phyloP scores from a whole-genome alignment of 1,140 invertebrate genomes.

The Oncopodura yosiiana region DNA sequence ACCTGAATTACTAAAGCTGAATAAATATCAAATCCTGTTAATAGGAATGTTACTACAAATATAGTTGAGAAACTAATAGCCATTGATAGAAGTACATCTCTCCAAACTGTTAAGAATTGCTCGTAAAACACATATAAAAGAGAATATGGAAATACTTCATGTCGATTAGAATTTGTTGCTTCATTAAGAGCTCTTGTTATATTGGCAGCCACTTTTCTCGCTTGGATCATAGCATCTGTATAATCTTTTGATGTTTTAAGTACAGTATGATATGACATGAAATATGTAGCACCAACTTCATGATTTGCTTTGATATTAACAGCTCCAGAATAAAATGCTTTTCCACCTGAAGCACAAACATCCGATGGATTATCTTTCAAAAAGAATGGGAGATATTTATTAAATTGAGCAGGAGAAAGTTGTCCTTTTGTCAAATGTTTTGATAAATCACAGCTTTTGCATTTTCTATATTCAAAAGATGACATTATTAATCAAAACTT shows the following conservation, averaged over 20 bases:
- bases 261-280: conserved; percentile 90
- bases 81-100: conserved; percentile 75
- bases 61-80: conserved; percentile 78
- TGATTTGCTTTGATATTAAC: conserved; percentile 4
- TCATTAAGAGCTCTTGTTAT: conserved; percentile 64
- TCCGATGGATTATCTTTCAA: conserved; percentile 76
- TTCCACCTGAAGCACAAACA: conserved; percentile 73
- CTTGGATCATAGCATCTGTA: conserved; percentile 71
- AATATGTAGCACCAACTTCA: conserved; percentile 63
- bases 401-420: conserved; percentile 53
- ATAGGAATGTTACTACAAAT: conserved; percentile 82
- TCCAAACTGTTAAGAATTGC: conserved; percentile 93
- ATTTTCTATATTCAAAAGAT: not conserved
- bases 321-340: conserved; percentile 60
- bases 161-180: conserved; percentile 37
- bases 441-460: too few relatives aligned
- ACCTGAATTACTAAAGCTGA: conserved; percentile 78
- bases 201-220: conserved; percentile 65
- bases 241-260: conserved; percentile 83
- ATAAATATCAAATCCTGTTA: conserved; percentile 85
- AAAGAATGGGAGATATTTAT: conserved; percentile 74
- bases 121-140: conserved; percentile 99
- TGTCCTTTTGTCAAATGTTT: conserved; percentile 46
- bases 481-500: too few relatives aligned
- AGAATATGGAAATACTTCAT: conserved; percentile 15